Percentiles rank a stretch among this genome's conserved stretches.
phyloP scores from a whole-genome alignment of 2,888 invertebrate genomes.

The Lordiphosa andalusiaca region DNA sequence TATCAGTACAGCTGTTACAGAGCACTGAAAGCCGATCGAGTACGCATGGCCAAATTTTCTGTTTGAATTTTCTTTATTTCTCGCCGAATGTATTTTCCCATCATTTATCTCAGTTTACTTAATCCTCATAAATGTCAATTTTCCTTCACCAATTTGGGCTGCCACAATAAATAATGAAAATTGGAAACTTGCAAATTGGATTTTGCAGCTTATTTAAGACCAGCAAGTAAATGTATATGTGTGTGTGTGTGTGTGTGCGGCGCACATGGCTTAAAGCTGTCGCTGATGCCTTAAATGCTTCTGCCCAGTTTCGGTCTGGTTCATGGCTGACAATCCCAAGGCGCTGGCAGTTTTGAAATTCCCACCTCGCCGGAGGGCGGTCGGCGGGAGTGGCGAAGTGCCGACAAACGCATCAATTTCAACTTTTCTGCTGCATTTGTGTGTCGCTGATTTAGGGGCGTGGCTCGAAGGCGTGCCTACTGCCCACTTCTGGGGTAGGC shows the following conservation, averaged over 20 bases:
- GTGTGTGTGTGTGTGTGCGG: not conserved
- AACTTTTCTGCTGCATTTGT: conserved; percentile 35
- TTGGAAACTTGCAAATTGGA: conserved; percentile 45
- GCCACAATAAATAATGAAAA: conserved; percentile 48
- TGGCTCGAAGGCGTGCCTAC: conserved; percentile 1
- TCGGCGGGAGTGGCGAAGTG: not conserved
- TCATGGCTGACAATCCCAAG: conserved; percentile 30
- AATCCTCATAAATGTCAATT: conserved; percentile 1
- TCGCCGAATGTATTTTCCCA: not conserved
- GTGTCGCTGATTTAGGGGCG: conserved; percentile 40
- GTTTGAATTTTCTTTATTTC: too few species aligned
- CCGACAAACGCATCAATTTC: conserved; percentile 38
- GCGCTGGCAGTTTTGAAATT: conserved; percentile 42
- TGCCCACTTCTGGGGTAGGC: conserved; percentile 18
- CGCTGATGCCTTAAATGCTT: conserved; percentile 5
- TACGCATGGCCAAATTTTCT: too few species aligned
- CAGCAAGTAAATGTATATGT: not conserved
- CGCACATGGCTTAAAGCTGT: conserved; percentile 28
- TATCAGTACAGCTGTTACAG: too few species aligned
- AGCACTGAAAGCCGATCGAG: too few species aligned
- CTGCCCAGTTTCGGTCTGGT: conserved; percentile 8
- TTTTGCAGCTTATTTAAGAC: conserved; percentile 20
- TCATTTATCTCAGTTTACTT: not conserved
- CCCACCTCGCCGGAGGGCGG: conserved; percentile 16
- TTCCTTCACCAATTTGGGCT: conserved; percentile 4